Base-by-base conservation (phyloP, 2,113 vertebrate species). In the Microcebus tavaratra region DNA sequence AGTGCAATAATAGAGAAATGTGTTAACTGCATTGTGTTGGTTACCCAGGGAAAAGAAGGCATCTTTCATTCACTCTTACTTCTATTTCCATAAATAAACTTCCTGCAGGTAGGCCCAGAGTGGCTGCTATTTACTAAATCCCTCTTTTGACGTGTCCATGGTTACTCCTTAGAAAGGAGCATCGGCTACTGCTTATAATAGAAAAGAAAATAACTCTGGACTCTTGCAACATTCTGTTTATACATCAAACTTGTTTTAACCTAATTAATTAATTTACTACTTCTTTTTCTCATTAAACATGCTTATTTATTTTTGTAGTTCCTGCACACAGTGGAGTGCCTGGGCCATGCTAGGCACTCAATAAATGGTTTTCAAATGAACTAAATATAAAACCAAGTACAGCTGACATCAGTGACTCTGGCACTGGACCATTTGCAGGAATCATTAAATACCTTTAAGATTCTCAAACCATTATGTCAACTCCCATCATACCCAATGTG, bases 341-440 rank as follows among this genome's bases (percentile, higher is more conserved):
- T 72, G 57, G 75, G 25, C n/a, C 45, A 48, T 31, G 15, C 50
- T 42, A 73, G 12, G n/a, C 18, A 34, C 7, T 95, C 70, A 36
- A 42, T 45, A 34, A 83, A 70, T 27, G 34, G 4, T 48, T 95
- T 95, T 95, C 67, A 85, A 79, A 91, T 68, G 23, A 90, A 92
- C 42, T 80, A 82, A 85, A 59, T 83, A 48, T 90, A 82, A 84
- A 48, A 48, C 29, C 31, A 72, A 39, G 12, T 29, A 93, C 67
- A 85, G 45, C 31, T 53, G 36, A 57, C 15, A 55, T 85, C 70
- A 53, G 29, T 80, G 70, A 81, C 25, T 23, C 13, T 80, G 45
- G 25, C 21, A 29, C 20, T 36, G 78, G 45, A 21, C 42, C 6
- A 1, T 75, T 72, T 86, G 36, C 73, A 39, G 36, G n/a, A 87